phyloP scores from a whole-genome alignment of 2,888 invertebrate species.

The Xanthorhoe spadicearia region DNA sequence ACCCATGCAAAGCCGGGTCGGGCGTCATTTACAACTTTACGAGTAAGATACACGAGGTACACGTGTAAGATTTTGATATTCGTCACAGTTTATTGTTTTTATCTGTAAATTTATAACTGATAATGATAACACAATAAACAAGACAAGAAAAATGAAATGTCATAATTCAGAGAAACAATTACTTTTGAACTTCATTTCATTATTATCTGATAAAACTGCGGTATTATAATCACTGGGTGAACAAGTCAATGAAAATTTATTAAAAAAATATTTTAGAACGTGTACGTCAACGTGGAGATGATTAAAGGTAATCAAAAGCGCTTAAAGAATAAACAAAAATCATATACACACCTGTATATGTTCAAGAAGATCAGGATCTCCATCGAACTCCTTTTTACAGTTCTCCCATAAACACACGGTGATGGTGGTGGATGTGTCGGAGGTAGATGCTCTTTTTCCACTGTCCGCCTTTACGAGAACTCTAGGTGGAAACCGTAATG shows the following conservation, averaged over 20 bases:
- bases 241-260: too few relatives aligned
- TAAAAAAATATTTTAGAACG: too few relatives aligned
- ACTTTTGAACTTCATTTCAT: too few relatives aligned
- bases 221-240: too few relatives aligned
- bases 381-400: constrained; percentile 91
- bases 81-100: not conserved
- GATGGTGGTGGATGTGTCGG: constrained; percentile 78
- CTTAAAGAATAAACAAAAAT: not conserved
- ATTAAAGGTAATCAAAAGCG: not conserved
- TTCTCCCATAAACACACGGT: constrained; percentile 92
- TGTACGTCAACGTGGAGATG: not conserved
- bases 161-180: too few relatives aligned
- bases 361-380: constrained; percentile 92
- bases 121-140: too few relatives aligned
- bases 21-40: too few relatives aligned
- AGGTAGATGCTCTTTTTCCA: constrained; percentile 68
- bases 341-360: constrained; percentile 90
- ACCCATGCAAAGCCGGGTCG: too few relatives aligned
- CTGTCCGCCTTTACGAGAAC: constrained; percentile 68
- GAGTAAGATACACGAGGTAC: too few relatives aligned
- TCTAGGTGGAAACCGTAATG: constrained; percentile 90
- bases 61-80: not conserved
- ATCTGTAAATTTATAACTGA: not conserved
- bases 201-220: too few relatives aligned
- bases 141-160: too few relatives aligned